phyloP scores from a whole-genome alignment of 1,140 invertebrate genomes.

The Listronotus oregonensis region DNA sequence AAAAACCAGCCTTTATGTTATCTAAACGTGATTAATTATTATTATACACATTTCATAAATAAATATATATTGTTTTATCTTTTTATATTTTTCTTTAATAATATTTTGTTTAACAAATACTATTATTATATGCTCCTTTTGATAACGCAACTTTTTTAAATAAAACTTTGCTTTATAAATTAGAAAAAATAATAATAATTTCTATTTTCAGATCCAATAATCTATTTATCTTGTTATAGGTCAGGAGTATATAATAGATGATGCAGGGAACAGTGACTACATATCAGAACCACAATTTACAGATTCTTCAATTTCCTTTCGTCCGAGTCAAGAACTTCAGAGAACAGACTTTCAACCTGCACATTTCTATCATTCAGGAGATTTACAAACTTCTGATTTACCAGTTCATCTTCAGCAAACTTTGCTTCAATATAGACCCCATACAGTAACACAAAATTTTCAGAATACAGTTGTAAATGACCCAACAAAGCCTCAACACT shows the following conservation, averaged over 20 bases:
- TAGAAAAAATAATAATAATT: no score
- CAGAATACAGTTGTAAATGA: slow-evolving; percentile 10
- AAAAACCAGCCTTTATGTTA: no score
- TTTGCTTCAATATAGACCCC: slow-evolving; percentile 48
- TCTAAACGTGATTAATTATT: no score
- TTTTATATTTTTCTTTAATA: no score
- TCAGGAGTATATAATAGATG: slow-evolving; percentile 24
- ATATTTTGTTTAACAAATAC: no score
- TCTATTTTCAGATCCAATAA: not conserved
- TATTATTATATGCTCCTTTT: no score
- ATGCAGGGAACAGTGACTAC: slow-evolving; percentile 1
- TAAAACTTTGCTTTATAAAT: no score
- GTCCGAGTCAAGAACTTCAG: slow-evolving; percentile 1
- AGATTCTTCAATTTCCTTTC: no score
- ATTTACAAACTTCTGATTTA: slow-evolving; percentile 53
- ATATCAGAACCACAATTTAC: slow-evolving; percentile 5
- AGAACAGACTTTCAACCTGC: not conserved
- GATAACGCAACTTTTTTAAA: no score
- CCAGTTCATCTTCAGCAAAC: slow-evolving; percentile 50
- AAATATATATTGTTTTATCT: no score
- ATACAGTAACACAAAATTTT: slow-evolving; percentile 8
- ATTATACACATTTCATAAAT: no score
- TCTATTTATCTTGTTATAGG: slow-evolving; percentile 13
- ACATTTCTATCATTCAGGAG: slow-evolving; percentile 34
- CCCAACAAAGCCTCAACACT: slow-evolving; percentile 26